These are phyloP conservation scores for Hydriomena furcata DNA, from an alignment of 2,888 invertebrate genomes.

Conservation along the genomic window DNA sequence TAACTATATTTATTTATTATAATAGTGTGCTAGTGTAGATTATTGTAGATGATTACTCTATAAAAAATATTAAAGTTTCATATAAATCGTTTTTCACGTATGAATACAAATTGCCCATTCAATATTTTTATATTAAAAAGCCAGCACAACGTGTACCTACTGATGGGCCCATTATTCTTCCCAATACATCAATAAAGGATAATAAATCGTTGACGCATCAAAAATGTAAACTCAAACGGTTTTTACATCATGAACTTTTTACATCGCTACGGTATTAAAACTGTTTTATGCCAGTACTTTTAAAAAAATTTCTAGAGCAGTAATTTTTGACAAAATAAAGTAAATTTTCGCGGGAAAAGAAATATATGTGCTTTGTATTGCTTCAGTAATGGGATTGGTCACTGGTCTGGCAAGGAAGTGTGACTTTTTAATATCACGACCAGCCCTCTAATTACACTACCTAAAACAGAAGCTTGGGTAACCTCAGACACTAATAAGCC, in stretches of 20 bases:
- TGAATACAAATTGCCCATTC: slow-evolving; percentile 17
- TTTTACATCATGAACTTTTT: slow-evolving; percentile 30
- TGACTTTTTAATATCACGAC: too few relatives aligned
- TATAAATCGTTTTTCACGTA: slow-evolving; percentile 7
- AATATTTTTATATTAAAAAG: slow-evolving; percentile 18
- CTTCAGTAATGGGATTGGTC: too few relatives aligned
- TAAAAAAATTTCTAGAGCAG: slow-evolving; percentile 12
- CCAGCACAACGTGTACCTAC: slow-evolving; percentile 23
- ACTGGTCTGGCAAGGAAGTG: too few relatives aligned
- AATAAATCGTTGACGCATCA: slow-evolving; percentile 30
- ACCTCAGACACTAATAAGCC: too few relatives aligned
- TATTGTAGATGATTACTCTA: too few relatives aligned
- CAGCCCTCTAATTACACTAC: too few relatives aligned
- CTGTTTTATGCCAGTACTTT: slow-evolving; percentile 13
- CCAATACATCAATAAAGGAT: slow-evolving; percentile 32
- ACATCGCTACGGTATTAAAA: slow-evolving; percentile 26
- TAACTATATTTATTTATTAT: too few relatives aligned
- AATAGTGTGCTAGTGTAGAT: too few relatives aligned
- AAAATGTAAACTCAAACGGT: slow-evolving; percentile 28
- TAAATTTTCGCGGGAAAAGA: slow-evolving; percentile 6
- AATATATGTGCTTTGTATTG: background rate
- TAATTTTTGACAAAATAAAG: slow-evolving; percentile 14
- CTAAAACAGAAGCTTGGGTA: too few relatives aligned
- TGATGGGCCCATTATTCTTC: slow-evolving; percentile 28
- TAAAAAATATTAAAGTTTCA: background rate